These are phyloP conservation scores for Apamea anceps DNA, from an alignment of 2,888 invertebrate genomes.

Conservation along the genomic window DNA sequence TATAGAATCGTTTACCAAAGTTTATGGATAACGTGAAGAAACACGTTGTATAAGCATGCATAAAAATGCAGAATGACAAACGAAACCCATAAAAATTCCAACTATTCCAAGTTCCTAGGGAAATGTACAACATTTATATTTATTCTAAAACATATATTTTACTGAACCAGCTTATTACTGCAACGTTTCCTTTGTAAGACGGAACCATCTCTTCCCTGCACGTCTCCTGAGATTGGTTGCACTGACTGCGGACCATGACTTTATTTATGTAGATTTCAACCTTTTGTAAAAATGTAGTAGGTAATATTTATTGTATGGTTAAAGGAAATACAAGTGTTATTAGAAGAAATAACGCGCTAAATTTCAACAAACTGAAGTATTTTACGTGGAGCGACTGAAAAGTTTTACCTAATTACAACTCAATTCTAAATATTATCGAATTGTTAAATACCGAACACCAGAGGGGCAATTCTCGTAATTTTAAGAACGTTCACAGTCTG, in stretches of 20 bases:
- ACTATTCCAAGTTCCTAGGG: slow-evolving; percentile 1
- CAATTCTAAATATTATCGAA: no score
- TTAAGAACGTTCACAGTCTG: no score
- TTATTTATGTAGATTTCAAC: background rate
- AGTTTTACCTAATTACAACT: no score
- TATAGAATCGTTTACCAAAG: no score
- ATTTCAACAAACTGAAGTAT: no score
- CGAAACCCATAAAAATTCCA: background rate
- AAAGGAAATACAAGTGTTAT: background rate
- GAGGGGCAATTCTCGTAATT: no score
- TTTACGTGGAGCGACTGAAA: no score
- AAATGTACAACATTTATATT: slow-evolving; percentile 31
- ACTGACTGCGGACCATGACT: background rate
- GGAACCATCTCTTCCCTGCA: slow-evolving; percentile 15
- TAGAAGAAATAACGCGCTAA: background rate
- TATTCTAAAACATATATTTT: slow-evolving; percentile 40
- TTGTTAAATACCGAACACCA: no score
- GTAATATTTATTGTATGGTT: no score
- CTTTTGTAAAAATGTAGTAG: no score
- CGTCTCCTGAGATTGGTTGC: slow-evolving; percentile 43
- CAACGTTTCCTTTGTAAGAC: slow-evolving; percentile 29
- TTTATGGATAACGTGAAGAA: no score
- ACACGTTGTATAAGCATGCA: background rate
- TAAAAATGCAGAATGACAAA: background rate
- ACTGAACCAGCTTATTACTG: slow-evolving; percentile 26